Conservation (phyloP, 2,797 vertebrate species). For the Enoplosus armatus region DNA sequence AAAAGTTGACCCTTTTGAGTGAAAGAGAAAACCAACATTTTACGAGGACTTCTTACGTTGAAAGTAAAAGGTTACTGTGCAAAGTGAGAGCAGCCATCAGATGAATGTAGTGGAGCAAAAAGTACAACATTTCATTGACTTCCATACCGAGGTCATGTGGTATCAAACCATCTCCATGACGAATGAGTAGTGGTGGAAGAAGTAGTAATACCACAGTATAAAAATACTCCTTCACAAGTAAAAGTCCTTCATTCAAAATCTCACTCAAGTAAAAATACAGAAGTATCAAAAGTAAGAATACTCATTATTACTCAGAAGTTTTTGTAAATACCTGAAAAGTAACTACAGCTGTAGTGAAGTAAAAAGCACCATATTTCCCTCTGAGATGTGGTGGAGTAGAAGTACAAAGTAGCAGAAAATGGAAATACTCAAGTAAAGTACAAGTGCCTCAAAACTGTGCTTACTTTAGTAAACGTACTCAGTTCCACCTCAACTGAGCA, state of each 20-base stretch:
- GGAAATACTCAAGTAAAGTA: no score
- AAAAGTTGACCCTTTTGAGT: not conserved
- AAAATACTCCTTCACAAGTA: not conserved
- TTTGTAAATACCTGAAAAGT: no score
- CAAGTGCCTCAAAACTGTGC: no score
- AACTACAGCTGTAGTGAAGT: no score
- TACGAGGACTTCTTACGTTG: not conserved
- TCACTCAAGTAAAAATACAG: no score
- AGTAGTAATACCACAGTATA: not conserved
- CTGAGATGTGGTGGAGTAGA: no score
- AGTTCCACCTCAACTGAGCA: no score
- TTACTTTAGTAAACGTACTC: not conserved
- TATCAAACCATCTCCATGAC: not conserved
- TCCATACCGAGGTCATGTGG: not conserved
- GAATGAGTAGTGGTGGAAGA: not conserved
- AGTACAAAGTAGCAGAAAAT: no score
- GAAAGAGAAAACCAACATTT: slow-evolving; percentile 1
- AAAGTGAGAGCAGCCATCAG: not conserved
- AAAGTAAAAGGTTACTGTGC: slow-evolving; percentile 8
- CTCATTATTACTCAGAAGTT: no score
- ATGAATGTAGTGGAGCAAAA: not conserved
- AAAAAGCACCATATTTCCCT: no score
- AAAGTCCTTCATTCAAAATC: no score
- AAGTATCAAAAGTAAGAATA: no score
- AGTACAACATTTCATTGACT: not conserved